Percentiles rank a stretch among this genome's conserved stretches.
Conservation (phyloP, 2,888 invertebrate species). For the Mallateleia sp. region DNA sequence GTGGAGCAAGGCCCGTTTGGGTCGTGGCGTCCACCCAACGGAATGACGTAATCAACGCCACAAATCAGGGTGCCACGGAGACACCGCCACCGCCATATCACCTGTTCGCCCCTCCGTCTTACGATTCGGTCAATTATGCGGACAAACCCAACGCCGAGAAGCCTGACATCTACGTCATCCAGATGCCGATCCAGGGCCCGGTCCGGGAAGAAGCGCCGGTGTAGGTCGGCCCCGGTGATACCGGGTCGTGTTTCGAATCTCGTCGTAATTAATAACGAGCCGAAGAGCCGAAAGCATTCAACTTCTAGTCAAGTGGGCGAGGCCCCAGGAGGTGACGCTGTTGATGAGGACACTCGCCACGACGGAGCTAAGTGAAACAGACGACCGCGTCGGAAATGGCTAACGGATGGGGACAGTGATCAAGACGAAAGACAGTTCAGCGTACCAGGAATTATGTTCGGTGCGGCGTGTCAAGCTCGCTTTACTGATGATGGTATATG, state of each 20-base stretch:
- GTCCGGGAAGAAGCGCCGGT: conserved; percentile 83
- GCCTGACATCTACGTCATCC: conserved; percentile 90
- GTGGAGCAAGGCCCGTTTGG: conserved; percentile 87
- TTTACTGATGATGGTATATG: conserved; percentile 34
- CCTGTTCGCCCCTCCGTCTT: conserved; percentile 91
- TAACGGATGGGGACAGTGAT: conserved; percentile 40
- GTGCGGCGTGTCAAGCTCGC: conserved; percentile 35
- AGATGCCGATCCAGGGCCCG: conserved; percentile 88
- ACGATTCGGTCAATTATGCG: conserved; percentile 90
- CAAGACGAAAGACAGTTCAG: conserved; percentile 47
- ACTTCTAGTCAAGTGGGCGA: conserved; percentile 65
- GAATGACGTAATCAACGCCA: conserved; percentile 74
- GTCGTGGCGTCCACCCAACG: conserved; percentile 85
- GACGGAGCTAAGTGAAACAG: conserved; percentile 28
- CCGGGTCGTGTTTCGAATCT: conserved; percentile 45
- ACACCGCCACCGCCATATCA: conserved; percentile 91
- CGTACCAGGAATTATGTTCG: conserved; percentile 23
- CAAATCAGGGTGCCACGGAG: conserved; percentile 83
- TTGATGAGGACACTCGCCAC: conserved; percentile 47
- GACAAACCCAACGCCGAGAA: conserved; percentile 88
- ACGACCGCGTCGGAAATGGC: conserved; percentile 4
- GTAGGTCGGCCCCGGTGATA: conserved; percentile 15
- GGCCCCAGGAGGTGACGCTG: conserved; percentile 42
- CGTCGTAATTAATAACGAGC: conserved; percentile 43
- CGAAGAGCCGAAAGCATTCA: conserved; percentile 58